Percentiles rank a stretch among this genome's conserved stretches.
Evolutionary conservation across 2,888 invertebrate species (phyloP).

Genomic region (Parthenolecanium corni): DNA sequence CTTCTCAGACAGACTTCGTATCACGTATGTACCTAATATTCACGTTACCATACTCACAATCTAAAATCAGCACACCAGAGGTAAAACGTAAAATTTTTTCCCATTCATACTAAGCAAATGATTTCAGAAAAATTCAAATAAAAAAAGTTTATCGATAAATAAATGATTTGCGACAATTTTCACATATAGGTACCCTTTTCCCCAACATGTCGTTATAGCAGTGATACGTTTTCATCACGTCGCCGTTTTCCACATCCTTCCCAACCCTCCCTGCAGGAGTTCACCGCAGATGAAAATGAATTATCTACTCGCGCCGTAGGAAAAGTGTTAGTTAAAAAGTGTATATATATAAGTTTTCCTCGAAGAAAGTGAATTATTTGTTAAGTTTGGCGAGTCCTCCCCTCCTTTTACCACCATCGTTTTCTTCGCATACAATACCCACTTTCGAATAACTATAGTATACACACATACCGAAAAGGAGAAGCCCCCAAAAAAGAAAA

Average conservation of each 20-base stretch:
- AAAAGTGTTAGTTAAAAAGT: slow-evolving; percentile 26
- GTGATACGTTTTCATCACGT: not conserved
- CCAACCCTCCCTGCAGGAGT: not conserved
- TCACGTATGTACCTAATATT: too few species aligned
- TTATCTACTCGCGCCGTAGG: slow-evolving; percentile 1
- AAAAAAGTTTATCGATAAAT: slow-evolving; percentile 9
- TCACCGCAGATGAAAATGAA: slow-evolving; percentile 2
- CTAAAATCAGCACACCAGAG: too few species aligned
- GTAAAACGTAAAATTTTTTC: too few species aligned
- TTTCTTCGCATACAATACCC: too few species aligned
- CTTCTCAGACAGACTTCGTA: too few species aligned
- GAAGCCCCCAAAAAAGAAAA: slow-evolving; percentile 3
- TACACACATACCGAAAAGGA: too few species aligned
- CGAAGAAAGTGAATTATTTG: slow-evolving; percentile 29
- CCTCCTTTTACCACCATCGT: slow-evolving; percentile 1
- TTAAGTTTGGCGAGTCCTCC: slow-evolving; percentile 16
- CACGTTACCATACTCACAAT: too few species aligned
- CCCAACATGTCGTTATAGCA: too few species aligned
- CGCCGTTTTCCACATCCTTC: not conserved
- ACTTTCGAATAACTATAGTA: too few species aligned
- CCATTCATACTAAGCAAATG: too few species aligned
- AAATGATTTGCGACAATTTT: not conserved
- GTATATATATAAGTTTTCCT: slow-evolving; percentile 24
- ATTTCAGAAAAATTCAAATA: too few species aligned
- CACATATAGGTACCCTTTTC: not conserved